Percentiles rank a stretch among this genome's conserved stretches.
phyloP scores from a whole-genome alignment of 2,888 invertebrate genomes.

The Tachystola acroxantha region DNA sequence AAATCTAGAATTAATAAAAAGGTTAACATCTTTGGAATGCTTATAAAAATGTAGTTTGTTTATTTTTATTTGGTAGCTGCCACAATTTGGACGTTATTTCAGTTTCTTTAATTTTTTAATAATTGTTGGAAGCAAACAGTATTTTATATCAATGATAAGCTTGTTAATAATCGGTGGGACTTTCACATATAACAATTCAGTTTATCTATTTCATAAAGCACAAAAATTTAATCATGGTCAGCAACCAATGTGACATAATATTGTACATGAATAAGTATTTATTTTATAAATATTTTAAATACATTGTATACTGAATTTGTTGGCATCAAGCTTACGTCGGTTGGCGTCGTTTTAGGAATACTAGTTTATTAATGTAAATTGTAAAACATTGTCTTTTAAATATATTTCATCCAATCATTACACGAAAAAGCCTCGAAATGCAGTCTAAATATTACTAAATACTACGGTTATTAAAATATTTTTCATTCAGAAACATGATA shows the following conservation, averaged over 20 bases:
- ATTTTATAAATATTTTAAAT: background rate
- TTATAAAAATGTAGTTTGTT: slow-evolving; percentile 27
- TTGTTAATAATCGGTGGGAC: background rate
- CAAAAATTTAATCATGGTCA: background rate
- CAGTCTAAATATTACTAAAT: slow-evolving; percentile 33
- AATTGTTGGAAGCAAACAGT: no score
- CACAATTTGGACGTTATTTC: background rate
- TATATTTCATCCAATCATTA: slow-evolving; percentile 36
- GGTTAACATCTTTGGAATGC: slow-evolving; percentile 60
- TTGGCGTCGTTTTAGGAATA: slow-evolving; percentile 47
- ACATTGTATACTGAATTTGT: slow-evolving; percentile 15
- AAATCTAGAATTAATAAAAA: background rate
- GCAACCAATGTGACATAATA: background rate
- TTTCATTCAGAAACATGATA: slow-evolving; percentile 12
- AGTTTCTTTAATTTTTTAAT: no score
- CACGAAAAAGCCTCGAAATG: slow-evolving; percentile 58
- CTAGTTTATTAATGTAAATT: slow-evolving; percentile 18
- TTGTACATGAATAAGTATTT: background rate
- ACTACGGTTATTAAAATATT: slow-evolving; percentile 2
- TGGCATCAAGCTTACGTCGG: slow-evolving; percentile 42
- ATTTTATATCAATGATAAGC: no score
- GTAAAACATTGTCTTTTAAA: slow-evolving; percentile 43
- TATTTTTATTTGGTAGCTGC: background rate
- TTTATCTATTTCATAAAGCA: background rate
- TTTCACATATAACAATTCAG: background rate